phyloP scores from a whole-genome alignment of 2,888 invertebrate species.

The Caenorhabditis becei region DNA sequence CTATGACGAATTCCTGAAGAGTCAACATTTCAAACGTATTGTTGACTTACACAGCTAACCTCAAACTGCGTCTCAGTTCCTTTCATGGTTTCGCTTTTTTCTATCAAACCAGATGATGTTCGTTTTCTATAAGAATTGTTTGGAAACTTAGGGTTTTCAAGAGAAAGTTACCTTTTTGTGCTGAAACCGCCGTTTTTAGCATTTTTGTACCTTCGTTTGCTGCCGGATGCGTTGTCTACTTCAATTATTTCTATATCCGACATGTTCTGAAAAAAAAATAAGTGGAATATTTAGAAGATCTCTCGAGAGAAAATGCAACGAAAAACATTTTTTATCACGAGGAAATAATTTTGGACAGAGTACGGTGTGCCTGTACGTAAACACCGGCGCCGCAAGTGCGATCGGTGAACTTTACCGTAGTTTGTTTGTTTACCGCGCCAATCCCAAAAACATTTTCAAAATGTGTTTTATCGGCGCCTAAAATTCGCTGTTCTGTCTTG shows the following conservation, averaged over 20 bases:
- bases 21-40: background rate
- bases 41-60: slow-evolving; percentile 5
- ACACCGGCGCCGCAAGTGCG: background rate
- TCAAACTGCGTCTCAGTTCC: slow-evolving; percentile 63
- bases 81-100: slow-evolving; percentile 42
- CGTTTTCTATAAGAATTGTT: slow-evolving; percentile 29
- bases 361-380: slow-evolving; percentile 42
- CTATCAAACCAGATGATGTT: slow-evolving; percentile 38
- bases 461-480: background rate
- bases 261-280: slow-evolving; percentile 26
- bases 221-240: background rate
- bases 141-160: background rate
- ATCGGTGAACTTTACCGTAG: slow-evolving; percentile 16
- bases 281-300: background rate
- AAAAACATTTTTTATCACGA: slow-evolving; percentile 2
- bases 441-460: background rate
- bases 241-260: slow-evolving; percentile 30
- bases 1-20: slow-evolving; percentile 60
- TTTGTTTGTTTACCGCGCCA: slow-evolving; percentile 24
- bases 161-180: background rate
- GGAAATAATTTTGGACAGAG: background rate
- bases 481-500: slow-evolving; percentile 4
- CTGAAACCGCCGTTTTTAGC: background rate
- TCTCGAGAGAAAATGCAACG: background rate
- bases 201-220: background rate